phyloP scores from a whole-genome alignment of 2,113 vertebrate species.

The Halcyon malimbica region DNA sequence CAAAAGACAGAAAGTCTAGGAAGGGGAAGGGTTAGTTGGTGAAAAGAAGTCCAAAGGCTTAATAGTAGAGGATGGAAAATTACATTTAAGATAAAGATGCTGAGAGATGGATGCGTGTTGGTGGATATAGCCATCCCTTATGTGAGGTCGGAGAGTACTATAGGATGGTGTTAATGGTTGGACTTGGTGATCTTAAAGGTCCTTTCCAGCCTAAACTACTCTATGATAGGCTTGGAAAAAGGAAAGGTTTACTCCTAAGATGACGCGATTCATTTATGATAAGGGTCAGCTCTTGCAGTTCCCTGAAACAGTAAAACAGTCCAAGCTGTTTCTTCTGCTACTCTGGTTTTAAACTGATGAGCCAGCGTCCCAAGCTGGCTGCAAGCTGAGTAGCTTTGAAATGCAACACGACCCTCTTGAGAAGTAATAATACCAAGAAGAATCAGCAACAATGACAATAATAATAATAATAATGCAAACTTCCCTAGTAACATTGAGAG shows the following conservation, averaged over 20 bases:
- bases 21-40: background rate
- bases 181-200: too few relatives aligned
- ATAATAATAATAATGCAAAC: background rate
- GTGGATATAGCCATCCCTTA: background rate
- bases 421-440: background rate
- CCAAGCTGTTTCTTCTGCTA: background rate
- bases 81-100: background rate
- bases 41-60: background rate
- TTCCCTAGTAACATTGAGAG: rapidly evolving
- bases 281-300: background rate
- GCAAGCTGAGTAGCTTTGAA: background rate
- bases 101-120: too few relatives aligned
- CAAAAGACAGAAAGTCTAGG: background rate
- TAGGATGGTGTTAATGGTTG: too few relatives aligned
- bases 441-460: background rate
- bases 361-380: background rate
- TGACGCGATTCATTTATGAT: too few relatives aligned
- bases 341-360: background rate
- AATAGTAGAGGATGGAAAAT: rapidly evolving
- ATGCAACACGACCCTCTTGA: background rate
- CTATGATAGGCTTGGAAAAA: background rate
- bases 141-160: background rate
- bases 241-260: background rate
- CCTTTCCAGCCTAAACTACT: too few relatives aligned
- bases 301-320: background rate